phyloP scores from a whole-genome alignment of 2,888 invertebrate genomes.

The Hydropsyche betteni region DNA sequence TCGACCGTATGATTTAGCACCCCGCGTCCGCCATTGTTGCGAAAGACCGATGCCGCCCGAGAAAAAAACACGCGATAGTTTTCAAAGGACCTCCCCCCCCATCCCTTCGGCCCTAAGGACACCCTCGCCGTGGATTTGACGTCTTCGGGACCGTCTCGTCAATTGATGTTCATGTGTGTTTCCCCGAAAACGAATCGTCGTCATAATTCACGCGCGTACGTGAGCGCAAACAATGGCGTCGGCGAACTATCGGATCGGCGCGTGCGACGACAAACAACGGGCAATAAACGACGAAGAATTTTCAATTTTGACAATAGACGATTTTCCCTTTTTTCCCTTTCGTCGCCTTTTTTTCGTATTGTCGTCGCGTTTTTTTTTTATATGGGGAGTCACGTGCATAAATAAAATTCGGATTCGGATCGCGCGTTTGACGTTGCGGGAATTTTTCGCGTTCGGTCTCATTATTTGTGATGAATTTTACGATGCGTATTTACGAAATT shows the following conservation, averaged over 20 bases:
- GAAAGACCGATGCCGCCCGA: not conserved
- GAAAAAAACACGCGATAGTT: too few species aligned
- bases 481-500: too few species aligned
- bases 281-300: conserved; percentile 19
- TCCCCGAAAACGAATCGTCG: conserved; percentile 20
- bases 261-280: not conserved
- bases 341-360: too few species aligned
- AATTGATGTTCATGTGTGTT: not conserved
- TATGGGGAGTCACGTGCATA: too few species aligned
- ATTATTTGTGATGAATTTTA: too few species aligned
- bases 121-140: not conserved
- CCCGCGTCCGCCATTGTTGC: conserved; percentile 9
- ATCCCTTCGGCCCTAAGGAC: not conserved
- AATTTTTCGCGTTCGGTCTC: too few species aligned
- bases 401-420: too few species aligned
- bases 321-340: too few species aligned
- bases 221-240: conserved; percentile 20
- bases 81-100: conserved; percentile 10
- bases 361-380: too few species aligned
- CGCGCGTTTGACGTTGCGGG: too few species aligned
- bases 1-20: conserved; percentile 9
- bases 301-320: conserved; percentile 9
- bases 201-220: conserved; percentile 26
- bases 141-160: not conserved
- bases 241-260: conserved; percentile 20